phyloP scores from a whole-genome alignment of 2,888 invertebrate genomes.

The Schizotus pectinicornis region DNA sequence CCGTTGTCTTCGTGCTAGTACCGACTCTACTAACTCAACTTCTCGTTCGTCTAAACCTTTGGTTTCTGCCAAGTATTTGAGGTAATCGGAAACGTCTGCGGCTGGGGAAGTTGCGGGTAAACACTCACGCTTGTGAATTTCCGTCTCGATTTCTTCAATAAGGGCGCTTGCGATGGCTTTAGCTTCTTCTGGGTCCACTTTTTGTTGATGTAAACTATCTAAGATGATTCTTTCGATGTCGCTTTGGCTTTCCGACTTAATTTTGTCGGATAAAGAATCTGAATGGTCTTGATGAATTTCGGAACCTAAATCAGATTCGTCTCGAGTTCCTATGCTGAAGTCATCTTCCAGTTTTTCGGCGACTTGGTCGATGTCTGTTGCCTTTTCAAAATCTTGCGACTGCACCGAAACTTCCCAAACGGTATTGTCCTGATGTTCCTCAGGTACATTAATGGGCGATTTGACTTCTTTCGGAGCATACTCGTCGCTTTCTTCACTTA shows the following conservation, averaged over 20 bases:
- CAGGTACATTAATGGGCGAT: slow-evolving; percentile 55
- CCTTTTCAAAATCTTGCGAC: slow-evolving; percentile 49
- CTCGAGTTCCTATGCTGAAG: slow-evolving; percentile 48
- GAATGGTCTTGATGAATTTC: slow-evolving; percentile 56
- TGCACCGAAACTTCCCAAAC: slow-evolving; percentile 62
- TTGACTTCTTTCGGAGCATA: slow-evolving; percentile 38
- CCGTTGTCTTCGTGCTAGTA: slow-evolving; percentile 59
- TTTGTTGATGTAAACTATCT: slow-evolving; percentile 56
- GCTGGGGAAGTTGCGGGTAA: slow-evolving; percentile 23
- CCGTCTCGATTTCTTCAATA: slow-evolving; percentile 62
- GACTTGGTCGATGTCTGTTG: slow-evolving; percentile 23
- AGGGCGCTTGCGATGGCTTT: slow-evolving; percentile 61
- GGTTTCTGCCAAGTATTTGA: slow-evolving; percentile 57
- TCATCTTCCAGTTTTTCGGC: slow-evolving; percentile 54
- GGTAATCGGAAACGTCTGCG: slow-evolving; percentile 56
- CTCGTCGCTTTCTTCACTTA: slow-evolving; percentile 57
- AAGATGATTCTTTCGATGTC: slow-evolving; percentile 56
- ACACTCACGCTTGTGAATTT: slow-evolving; percentile 58
- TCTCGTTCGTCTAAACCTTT: slow-evolving; percentile 60
- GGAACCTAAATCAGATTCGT: slow-evolving; percentile 56
- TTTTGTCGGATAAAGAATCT: slow-evolving; percentile 53
- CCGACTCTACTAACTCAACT: slow-evolving; percentile 60
- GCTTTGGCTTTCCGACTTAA: slow-evolving; percentile 55
- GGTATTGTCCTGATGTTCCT: slow-evolving; percentile 60
- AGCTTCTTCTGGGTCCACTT: slow-evolving; percentile 60